Percentiles rank a stretch among this genome's conserved stretches.
These are phyloP conservation scores for Phania funesta DNA, from an alignment of 2,888 invertebrate species.

Conservation along the genomic window DNA sequence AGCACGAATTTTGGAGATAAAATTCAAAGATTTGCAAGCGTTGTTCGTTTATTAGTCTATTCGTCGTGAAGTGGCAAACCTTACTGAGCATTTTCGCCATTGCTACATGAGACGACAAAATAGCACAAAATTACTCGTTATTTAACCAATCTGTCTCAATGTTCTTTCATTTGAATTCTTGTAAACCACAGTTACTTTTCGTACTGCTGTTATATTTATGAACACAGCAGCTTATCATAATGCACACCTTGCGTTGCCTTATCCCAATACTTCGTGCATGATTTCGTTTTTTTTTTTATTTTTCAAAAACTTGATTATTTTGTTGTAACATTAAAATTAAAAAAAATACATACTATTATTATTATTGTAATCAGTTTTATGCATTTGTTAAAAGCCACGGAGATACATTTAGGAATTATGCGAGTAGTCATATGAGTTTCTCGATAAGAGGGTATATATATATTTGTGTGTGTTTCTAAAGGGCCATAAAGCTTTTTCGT, in stretches of 20 bases:
- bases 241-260: slow-evolving; percentile 68
- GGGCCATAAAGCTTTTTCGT: slow-evolving; percentile 58
- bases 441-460: not conserved
- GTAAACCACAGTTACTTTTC: slow-evolving; percentile 1
- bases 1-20: no score
- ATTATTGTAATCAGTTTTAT: slow-evolving; percentile 79
- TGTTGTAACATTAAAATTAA: slow-evolving; percentile 65
- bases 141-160: no score
- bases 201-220: not conserved
- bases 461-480: slow-evolving; percentile 21
- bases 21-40: no score
- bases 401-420: slow-evolving; percentile 58
- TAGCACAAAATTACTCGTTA: no score
- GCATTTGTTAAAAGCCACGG: slow-evolving; percentile 78
- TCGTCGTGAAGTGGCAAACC: no score
- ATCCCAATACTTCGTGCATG: slow-evolving; percentile 35
- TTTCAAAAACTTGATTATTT: slow-evolving; percentile 47
- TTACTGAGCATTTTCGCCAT: no score
- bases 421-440: not conserved
- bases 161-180: not conserved
- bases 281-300: slow-evolving; percentile 15
- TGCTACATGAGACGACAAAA: no score
- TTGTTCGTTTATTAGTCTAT: no score
- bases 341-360: slow-evolving; percentile 77
- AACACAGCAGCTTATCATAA: slow-evolving; percentile 67